Base-by-base conservation (phyloP, 2,113 vertebrate genomes). In the Cygnus atratus region DNA sequence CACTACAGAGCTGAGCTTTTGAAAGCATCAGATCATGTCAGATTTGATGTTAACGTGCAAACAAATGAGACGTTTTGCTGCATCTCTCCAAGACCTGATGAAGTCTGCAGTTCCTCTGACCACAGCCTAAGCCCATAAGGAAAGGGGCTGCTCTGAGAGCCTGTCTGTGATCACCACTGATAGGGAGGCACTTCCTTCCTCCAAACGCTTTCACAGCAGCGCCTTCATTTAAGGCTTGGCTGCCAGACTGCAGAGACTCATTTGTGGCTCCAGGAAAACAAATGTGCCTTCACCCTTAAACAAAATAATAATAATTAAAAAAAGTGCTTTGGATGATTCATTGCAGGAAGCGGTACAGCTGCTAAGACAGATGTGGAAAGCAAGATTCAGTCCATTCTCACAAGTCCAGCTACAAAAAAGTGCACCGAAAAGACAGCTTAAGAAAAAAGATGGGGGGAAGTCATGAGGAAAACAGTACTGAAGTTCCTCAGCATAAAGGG, bases 301-400 rank as follows among this genome's bases (percentile, higher is more conserved):
- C 65, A 84, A 95, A 95, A 90, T 67, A 87, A 76, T n/a, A 44
- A 68, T 20, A 58, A 33, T 46, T 50, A 85, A 78, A 57, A 81
- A 71, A 39, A 20, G 82, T 67, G 65, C 37, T 95, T 87, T 0
- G 1, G 54, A 91, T 96, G 95, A 96, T 89, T 97, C 95, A 95
- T 46, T 63, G 73, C 84, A 97, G 96, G 97, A 96, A 96, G 90
- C 5, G 31, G 74, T 90, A 81, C 91, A 96, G 95, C 94, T 96
- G 94, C 90, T 71, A 76, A 91, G 84, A 92, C 92, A 94, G 89
- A 94, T 85, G 92, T 8, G 9, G 91, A 91, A 97, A 96, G 83
- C 4, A 8, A 88, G 62, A 71, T 71, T 74, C 8, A 10, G 22
- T 7, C 71, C 2, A 0, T 89, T 90, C 87, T 71, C 75, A 74